phyloP scores from a whole-genome alignment of 2,888 invertebrate genomes.

The Drosophila incognita region DNA sequence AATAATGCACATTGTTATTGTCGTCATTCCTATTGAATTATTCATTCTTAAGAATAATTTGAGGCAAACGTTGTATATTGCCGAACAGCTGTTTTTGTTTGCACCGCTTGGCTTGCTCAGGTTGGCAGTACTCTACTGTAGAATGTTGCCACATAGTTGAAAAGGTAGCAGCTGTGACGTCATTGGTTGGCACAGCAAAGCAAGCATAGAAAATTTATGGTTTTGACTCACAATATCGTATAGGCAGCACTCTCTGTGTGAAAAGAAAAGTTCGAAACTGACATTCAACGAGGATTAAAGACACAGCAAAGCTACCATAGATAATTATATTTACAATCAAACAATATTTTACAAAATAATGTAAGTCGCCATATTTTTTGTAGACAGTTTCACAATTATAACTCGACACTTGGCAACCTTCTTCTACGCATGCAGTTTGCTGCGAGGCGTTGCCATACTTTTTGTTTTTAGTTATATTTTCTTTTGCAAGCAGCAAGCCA shows the following conservation, averaged over 20 bases:
- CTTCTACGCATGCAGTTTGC: not conserved
- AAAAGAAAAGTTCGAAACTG: too few relatives aligned
- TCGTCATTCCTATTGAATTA: slow-evolving; percentile 34
- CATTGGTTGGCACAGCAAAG: not conserved
- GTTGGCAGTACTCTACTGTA: slow-evolving; percentile 2
- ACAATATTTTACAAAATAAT: not conserved
- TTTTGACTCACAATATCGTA: too few relatives aligned
- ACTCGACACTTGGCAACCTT: not conserved
- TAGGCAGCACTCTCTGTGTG: too few relatives aligned
- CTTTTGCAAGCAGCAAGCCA: not conserved
- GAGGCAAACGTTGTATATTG: not conserved
- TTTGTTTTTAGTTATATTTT: not conserved
- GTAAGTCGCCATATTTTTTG: not conserved
- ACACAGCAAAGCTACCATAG: too few relatives aligned
- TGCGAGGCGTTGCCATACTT: slow-evolving; percentile 26
- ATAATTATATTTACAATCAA: too few relatives aligned
- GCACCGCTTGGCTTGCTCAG: slow-evolving; percentile 12
- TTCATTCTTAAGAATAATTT: slow-evolving; percentile 27
- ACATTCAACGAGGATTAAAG: too few relatives aligned
- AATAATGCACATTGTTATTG: slow-evolving; percentile 44
- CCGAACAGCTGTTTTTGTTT: slow-evolving; percentile 40
- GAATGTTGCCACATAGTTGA: not conserved
- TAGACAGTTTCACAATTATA: not conserved
- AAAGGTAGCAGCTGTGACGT: not conserved
- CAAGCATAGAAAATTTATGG: not conserved